Percentiles rank a stretch among this genome's conserved stretches.
Conservation (phyloP, 2,113 vertebrate species). For the Larimichthys crocea region DNA sequence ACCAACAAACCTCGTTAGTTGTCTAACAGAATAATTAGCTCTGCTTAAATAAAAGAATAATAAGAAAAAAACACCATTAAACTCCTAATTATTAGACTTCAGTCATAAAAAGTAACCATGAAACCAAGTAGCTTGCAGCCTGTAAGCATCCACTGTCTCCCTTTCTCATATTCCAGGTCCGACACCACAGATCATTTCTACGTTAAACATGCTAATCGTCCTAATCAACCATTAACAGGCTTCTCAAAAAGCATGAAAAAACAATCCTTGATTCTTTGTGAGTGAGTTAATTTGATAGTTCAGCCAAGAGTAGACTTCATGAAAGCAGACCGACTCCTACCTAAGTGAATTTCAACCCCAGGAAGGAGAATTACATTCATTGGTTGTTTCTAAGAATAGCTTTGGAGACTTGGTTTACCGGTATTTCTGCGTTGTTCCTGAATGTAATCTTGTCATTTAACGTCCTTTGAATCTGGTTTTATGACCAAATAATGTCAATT, state of each 20-base stretch:
- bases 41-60: too few relatives aligned
- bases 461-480: background rate
- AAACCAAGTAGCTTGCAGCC: background rate
- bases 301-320: slow-evolving; percentile 27
- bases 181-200: slow-evolving; percentile 7
- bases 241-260: slow-evolving; percentile 45
- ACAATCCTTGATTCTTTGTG: slow-evolving; percentile 18
- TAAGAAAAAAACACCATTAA: background rate
- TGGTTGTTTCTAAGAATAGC: slow-evolving; percentile 10
- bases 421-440: background rate
- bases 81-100: background rate
- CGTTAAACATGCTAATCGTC: slow-evolving; percentile 33
- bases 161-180: slow-evolving; percentile 7
- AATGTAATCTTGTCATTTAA: background rate
- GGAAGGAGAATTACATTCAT: slow-evolving; percentile 1
- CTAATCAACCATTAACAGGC: slow-evolving; percentile 38
- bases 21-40: too few relatives aligned
- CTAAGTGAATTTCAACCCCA: slow-evolving; percentile 10
- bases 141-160: background rate
- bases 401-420: background rate
- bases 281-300: slow-evolving; percentile 34
- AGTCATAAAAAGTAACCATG: background rate
- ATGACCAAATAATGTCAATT: background rate
- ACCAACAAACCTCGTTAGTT: too few relatives aligned
- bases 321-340: slow-evolving; percentile 31